Percentiles rank a stretch among this genome's conserved stretches.
phyloP scores from a whole-genome alignment of 2,888 invertebrate species.

The Barypeithes pellucidus region DNA sequence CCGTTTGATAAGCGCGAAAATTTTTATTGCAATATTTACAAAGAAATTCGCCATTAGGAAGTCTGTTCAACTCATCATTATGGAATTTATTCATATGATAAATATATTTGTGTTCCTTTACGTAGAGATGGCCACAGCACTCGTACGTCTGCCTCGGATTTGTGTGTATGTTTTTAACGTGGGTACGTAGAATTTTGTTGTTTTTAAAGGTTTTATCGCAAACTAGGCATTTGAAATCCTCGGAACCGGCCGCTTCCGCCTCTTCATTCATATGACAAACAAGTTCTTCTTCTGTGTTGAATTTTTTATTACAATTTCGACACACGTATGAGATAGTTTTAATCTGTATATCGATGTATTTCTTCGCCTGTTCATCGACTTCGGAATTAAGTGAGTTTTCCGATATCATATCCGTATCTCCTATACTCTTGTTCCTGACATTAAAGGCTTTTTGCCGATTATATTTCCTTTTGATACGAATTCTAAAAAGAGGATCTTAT shows the following conservation, averaged over 20 bases:
- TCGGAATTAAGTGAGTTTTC: constrained; percentile 7
- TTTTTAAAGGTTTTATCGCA: constrained; percentile 54
- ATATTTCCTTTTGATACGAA: neutral
- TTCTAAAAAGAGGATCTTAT: constrained; percentile 1
- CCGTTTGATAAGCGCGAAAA: constrained; percentile 38
- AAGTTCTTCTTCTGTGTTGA: constrained; percentile 49
- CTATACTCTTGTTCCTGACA: neutral
- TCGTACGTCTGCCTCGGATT: constrained; percentile 22
- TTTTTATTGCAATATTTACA: constrained; percentile 46
- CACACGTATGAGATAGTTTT: constrained; percentile 45
- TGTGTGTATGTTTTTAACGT: constrained; percentile 47
- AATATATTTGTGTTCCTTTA: constrained; percentile 30
- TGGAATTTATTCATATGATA: constrained; percentile 44
- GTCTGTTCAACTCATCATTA: constrained; percentile 42
- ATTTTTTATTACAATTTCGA: constrained; percentile 49
- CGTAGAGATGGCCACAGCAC: constrained; percentile 35
- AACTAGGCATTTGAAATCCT: constrained; percentile 44
- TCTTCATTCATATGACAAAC: constrained; percentile 42
- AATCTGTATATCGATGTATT: constrained; percentile 38
- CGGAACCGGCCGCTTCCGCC: neutral
- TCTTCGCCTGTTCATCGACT: neutral
- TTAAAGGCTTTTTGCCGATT: constrained; percentile 18
- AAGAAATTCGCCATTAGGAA: constrained; percentile 10
- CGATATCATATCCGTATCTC: neutral
- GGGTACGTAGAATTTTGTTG: constrained; percentile 49